Percentiles rank a stretch among this genome's conserved stretches.
Evolutionary conservation across 1,140 invertebrate species (phyloP).

Genomic region (Sycophaga agraensis): DNA sequence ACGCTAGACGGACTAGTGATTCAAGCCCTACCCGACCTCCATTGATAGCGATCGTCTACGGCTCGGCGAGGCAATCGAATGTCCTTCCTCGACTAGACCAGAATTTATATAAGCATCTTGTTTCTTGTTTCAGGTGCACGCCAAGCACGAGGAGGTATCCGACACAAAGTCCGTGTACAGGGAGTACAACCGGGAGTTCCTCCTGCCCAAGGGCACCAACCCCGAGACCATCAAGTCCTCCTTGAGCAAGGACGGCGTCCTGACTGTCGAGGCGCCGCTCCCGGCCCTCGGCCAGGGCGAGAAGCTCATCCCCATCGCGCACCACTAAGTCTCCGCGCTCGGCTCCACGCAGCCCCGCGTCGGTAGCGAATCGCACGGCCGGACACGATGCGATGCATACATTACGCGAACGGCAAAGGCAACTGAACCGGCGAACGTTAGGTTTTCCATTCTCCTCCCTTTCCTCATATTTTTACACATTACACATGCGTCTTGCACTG

Average conservation of each 20-base stretch:
- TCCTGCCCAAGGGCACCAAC: conserved; percentile 90
- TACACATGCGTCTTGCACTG: no score
- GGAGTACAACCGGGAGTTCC: conserved; percentile 94
- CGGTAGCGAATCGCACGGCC: no score
- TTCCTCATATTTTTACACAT: no score
- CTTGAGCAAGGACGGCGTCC: conserved; percentile 87
- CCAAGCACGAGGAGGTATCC: conserved; percentile 93
- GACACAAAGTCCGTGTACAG: conserved; percentile 92
- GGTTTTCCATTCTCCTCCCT: conserved; percentile 18
- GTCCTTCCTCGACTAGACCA: no score
- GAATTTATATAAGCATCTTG: no score
- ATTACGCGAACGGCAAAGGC: neutral
- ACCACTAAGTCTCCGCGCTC: conserved; percentile 70
- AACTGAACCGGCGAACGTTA: conserved; percentile 25
- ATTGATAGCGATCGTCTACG: no score
- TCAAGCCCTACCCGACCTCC: no score
- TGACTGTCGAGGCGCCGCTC: conserved; percentile 90
- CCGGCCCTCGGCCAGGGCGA: conserved; percentile 74
- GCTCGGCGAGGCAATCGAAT: no score
- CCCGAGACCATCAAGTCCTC: conserved; percentile 89
- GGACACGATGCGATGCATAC: no score
- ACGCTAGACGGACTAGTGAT: no score
- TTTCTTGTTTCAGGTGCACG: conserved; percentile 86
- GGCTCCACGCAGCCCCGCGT: no score
- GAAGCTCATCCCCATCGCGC: conserved; percentile 77